These are phyloP conservation scores for Cantharis rufa DNA, from an alignment of 2,888 invertebrate species.

Conservation along the genomic window DNA sequence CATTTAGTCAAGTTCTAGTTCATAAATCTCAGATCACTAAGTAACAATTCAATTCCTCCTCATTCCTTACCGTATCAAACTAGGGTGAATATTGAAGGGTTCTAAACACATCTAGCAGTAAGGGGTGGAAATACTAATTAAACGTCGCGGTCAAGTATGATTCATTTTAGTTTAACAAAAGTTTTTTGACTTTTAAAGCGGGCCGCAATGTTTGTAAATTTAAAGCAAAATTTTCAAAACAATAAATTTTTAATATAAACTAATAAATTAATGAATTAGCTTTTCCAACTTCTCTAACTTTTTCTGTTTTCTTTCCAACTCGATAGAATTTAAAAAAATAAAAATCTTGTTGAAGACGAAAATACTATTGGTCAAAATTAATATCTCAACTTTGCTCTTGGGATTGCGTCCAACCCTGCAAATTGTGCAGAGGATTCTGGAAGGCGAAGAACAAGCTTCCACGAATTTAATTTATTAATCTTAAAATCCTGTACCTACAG, in stretches of 20 bases:
- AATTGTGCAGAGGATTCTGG: too few relatives aligned
- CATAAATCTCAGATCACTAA: conserved; percentile 18
- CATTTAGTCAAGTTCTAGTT: conserved; percentile 11
- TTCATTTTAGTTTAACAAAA: conserved; percentile 5
- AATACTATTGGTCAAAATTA: too few relatives aligned
- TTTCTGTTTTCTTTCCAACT: too few relatives aligned
- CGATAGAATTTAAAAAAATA: too few relatives aligned
- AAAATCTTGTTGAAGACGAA: too few relatives aligned
- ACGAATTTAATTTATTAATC: too few relatives aligned
- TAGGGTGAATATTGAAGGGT: conserved; percentile 21
- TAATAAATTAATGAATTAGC: too few relatives aligned
- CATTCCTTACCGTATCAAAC: conserved; percentile 13
- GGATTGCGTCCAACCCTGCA: too few relatives aligned
- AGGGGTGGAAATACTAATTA: conserved; percentile 45
- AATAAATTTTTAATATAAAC: not conserved
- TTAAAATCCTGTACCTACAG: too few relatives aligned
- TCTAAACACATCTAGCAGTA: conserved; percentile 36
- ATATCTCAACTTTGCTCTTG: too few relatives aligned
- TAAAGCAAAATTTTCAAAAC: not conserved
- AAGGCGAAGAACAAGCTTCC: too few relatives aligned
- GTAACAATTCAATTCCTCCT: conserved; percentile 14
- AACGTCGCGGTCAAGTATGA: conserved; percentile 30
- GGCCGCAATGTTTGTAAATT: not conserved
- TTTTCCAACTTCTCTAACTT: too few relatives aligned
- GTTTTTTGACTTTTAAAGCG: not conserved